Percentiles rank a stretch among this genome's conserved stretches.
These are phyloP conservation scores for Oithona nana DNA, from an alignment of 2,888 invertebrate species.

Conservation along the genomic window DNA sequence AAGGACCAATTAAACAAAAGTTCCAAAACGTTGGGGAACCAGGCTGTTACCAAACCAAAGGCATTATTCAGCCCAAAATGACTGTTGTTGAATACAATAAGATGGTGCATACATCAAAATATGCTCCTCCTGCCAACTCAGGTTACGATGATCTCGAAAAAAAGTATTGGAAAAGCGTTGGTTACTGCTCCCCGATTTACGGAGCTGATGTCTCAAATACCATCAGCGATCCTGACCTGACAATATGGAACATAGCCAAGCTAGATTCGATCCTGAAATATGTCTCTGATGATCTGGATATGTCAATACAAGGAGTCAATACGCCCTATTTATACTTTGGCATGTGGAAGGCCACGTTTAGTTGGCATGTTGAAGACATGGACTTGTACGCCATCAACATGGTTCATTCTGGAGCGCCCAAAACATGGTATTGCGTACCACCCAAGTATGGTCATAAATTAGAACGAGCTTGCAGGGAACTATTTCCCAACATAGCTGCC, in stretches of 20 bases:
- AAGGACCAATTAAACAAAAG: constrained; percentile 8
- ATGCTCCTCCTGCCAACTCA: constrained; percentile 6
- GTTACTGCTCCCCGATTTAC: constrained; percentile 13
- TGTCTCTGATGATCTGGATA: neutral
- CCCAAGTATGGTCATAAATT: constrained; percentile 12
- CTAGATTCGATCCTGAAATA: constrained; percentile 1
- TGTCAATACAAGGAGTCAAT: constrained; percentile 3
- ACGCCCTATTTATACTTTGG: constrained; percentile 14
- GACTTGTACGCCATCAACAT: constrained; percentile 15
- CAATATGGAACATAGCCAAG: neutral
- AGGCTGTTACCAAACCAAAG: constrained; percentile 6
- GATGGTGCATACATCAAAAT: neutral
- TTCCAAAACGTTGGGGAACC: neutral
- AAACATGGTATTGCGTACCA: constrained; percentile 17
- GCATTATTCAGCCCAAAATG: neutral
- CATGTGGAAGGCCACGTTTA: constrained; percentile 16
- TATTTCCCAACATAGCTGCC: constrained; percentile 10
- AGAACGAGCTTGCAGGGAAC: neutral
- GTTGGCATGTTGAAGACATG: constrained; percentile 18
- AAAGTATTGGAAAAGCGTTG: constrained; percentile 15
- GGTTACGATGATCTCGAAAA: constrained; percentile 15
- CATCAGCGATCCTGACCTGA: constrained; percentile 13
- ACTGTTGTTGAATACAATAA: constrained; percentile 7
- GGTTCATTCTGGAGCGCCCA: constrained; percentile 13
- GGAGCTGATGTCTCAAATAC: constrained; percentile 12